Evolutionary conservation across 2,113 vertebrate genomes (phyloP), one percentile per base, ranked within the genome.

Genomic region (Carassius gibelio): DNA sequence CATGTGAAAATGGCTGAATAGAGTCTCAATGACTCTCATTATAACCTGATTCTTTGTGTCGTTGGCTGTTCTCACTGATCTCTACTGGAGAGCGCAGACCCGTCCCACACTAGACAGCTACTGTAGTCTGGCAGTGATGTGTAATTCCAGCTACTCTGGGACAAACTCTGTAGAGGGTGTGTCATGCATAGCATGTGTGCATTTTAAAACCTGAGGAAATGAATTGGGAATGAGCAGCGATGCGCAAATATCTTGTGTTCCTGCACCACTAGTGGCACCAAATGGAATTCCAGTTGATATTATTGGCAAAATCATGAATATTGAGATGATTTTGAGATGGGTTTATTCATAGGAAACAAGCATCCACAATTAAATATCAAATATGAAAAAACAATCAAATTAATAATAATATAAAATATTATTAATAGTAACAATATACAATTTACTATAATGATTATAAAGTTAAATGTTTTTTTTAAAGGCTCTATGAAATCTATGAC

Each of bases 71-170:
- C 26, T 78, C 8, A 15, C 10, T 57, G 52, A 19, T 26, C 42
- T 50, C 23, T 52, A 19, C 61, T 42, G 74, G 59, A 77, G 52
- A 84, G 6, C 52, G 36, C 8, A 21, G 23, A 42, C 30, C 26
- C 15, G 0, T 59, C 34, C 30, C 75, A 78, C 19, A 10, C 59
- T 19, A 81, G 34, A 69, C 14, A 23, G 52, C 36, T 26, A 68
- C 11, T 15, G 23, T n/a, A 48, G 48, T 34, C 17, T 10, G 8
- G 30, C 7, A 48, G 68, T 4, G 8, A 11, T 45, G 59, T 61
- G 82, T 59, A 85, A 81, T 75, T 75, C 13, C 74, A 75, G 45
- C 45, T 75, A 45, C 75, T 78, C 55, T 7, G 52, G 26, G 52
- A 38, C 75, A 59, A 21, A 19, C 52, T 77, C 26, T 59, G 9